Conservation (phyloP, 2,113 vertebrate genomes). For the Falco punctatus region DNA sequence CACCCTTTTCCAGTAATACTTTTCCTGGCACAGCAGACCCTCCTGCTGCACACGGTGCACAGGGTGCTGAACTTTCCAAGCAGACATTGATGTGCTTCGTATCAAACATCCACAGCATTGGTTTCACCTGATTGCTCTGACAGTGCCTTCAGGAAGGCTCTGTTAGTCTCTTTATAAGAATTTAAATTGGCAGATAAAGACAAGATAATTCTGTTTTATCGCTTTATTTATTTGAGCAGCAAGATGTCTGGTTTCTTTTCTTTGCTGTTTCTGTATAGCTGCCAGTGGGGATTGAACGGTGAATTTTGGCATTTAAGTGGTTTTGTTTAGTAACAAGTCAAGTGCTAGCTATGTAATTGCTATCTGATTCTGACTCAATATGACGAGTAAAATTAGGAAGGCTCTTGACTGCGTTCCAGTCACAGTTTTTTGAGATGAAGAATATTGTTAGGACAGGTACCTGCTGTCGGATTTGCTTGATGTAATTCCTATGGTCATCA, state of each 20-base stretch:
- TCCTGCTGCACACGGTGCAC: rapidly evolving
- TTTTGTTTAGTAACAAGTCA: not conserved
- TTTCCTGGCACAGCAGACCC: not conserved
- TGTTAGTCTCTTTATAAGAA: not conserved
- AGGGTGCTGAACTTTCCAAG: not conserved
- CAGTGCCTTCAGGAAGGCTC: not conserved
- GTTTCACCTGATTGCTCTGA: not conserved
- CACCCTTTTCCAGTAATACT: not conserved
- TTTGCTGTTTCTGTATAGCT: not conserved
- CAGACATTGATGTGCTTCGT: rapidly evolving
- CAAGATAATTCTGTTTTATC: not conserved
- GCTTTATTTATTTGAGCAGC: not conserved
- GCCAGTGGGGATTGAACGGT: not conserved
- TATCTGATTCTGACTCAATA: rapidly evolving
- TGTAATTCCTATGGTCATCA: rapidly evolving
- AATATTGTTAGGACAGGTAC: not conserved
- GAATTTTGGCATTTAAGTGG: not conserved
- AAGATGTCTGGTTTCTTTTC: not conserved
- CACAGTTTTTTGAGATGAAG: not conserved
- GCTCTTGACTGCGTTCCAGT: not conserved
- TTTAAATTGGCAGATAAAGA: not conserved
- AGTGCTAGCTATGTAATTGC: not conserved
- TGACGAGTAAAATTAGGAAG: not conserved
- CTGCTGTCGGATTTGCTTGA: not conserved
- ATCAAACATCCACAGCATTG: not conserved